Percentiles rank a stretch among this genome's conserved stretches.
These are phyloP conservation scores for Leontopithecus rosalia DNA, from an alignment of 2,797 vertebrate genomes.

Conservation along the genomic window DNA sequence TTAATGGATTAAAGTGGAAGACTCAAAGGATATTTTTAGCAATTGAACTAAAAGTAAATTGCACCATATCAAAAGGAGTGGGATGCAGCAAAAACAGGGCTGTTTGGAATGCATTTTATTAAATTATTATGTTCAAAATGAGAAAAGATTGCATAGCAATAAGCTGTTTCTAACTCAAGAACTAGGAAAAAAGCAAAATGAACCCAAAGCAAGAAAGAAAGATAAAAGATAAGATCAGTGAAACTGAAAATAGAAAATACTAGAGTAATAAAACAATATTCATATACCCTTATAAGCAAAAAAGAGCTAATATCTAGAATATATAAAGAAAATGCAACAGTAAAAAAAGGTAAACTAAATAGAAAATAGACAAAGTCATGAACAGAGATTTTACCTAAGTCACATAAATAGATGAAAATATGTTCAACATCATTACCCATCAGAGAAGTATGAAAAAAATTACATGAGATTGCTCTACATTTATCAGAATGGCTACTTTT, in stretches of 20 bases:
- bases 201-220: not conserved
- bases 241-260: not conserved
- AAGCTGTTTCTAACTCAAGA: not conserved
- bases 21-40: not conserved
- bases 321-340: not conserved
- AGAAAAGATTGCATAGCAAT: not conserved
- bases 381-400: not conserved
- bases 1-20: not conserved
- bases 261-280: not conserved
- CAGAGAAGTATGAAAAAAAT: not conserved
- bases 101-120: not conserved
- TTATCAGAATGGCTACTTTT: not conserved
- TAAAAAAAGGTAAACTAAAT: not conserved
- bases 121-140: not conserved
- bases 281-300: not conserved
- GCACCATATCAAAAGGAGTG: not conserved
- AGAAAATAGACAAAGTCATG: not conserved
- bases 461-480: not conserved
- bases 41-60: not conserved
- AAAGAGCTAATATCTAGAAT: not conserved
- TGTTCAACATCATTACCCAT: not conserved
- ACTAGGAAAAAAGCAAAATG: not conserved
- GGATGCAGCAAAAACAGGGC: not conserved
- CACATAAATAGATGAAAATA: not conserved
- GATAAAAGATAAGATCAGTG: not conserved